Percentiles rank a stretch among this genome's conserved stretches.
Evolutionary conservation across 1,140 invertebrate genomes (phyloP).

Genomic region (Euura lappo): DNA sequence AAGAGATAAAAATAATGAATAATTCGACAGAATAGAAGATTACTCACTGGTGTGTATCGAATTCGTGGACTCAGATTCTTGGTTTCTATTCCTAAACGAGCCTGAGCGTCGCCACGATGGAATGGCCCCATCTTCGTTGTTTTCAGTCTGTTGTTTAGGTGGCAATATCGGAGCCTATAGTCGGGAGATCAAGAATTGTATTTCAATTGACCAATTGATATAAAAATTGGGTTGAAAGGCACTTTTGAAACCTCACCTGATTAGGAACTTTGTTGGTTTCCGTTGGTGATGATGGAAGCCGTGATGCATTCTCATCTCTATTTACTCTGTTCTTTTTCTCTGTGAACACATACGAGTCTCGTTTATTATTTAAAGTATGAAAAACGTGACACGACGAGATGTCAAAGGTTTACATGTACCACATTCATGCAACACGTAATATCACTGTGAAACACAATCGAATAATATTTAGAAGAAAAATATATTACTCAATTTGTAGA

Average conservation of each 20-base stretch:
- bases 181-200: no score
- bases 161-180: slow-evolving; percentile 58
- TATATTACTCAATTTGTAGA: no score
- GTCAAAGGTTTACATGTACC: neutral
- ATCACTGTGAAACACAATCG: neutral
- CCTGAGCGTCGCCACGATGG: slow-evolving; percentile 68
- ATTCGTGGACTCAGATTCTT: slow-evolving; percentile 53
- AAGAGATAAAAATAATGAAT: no score
- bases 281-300: slow-evolving; percentile 53
- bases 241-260: slow-evolving; percentile 40
- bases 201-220: no score
- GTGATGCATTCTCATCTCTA: slow-evolving; percentile 57
- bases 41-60: slow-evolving; percentile 45
- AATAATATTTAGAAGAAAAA: neutral
- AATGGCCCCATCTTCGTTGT: slow-evolving; percentile 61
- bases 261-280: slow-evolving; percentile 63
- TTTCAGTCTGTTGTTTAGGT: slow-evolving; percentile 63
- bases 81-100: slow-evolving; percentile 62
- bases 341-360: slow-evolving; percentile 51
- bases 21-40: neutral
- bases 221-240: no score
- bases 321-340: slow-evolving; percentile 72
- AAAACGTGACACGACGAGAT: slow-evolving; percentile 9
- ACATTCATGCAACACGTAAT: neutral
- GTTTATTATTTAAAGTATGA: neutral